Base-by-base conservation (phyloP, 2,113 vertebrate genomes). In the Zapornia atra region DNA sequence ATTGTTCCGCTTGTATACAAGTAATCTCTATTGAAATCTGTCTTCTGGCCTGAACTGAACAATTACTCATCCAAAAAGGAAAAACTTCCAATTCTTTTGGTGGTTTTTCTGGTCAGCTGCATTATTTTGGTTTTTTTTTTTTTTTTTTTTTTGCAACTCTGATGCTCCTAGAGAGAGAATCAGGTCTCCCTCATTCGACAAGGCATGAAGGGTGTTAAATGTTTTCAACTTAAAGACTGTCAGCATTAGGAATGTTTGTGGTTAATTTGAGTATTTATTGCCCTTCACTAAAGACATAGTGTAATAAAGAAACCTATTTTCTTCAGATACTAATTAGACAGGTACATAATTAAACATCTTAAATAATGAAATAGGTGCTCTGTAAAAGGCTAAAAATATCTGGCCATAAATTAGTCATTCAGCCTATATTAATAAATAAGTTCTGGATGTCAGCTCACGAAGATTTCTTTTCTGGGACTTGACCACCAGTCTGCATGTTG, bases 331-430 rank as follows among this genome's bases (percentile, higher is more conserved):
- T 96, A 97, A 98, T 98, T 97, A 98, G 69, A 94, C 83, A 97
- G 94, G 86, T 95, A 73, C 93, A 96, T 98, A 98, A 97, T 97
- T 97, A 92, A 97, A 68, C 88, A 70, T 66, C 87, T 83, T 97
- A 97, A 98, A 97, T 97, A 98, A 97, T 98, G 93, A 96, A 98
- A 97, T 92, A 96, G 95, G 96, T 94, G 90, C 25, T 25, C 75
- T 94, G 77, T 92, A 91, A 93, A 96, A 91, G 72, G 65, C 95
- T 97, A 91, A 97, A 98, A 97, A 96, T 98, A 97, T 94, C 96
- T 95, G 88, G 42, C 87, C 91, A 97, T 98, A 97, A 98, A 98
- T 98, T 97, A 98, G 92, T 98, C 46, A 98, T 96, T 96, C 82
- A 89, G 94, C 80, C 82, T 91, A 83, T 98, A 98, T 98, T 97